Percentiles rank a stretch among this genome's conserved stretches.
Conservation (phyloP, 2,888 invertebrate species). For the Cheilosia scutellata region DNA sequence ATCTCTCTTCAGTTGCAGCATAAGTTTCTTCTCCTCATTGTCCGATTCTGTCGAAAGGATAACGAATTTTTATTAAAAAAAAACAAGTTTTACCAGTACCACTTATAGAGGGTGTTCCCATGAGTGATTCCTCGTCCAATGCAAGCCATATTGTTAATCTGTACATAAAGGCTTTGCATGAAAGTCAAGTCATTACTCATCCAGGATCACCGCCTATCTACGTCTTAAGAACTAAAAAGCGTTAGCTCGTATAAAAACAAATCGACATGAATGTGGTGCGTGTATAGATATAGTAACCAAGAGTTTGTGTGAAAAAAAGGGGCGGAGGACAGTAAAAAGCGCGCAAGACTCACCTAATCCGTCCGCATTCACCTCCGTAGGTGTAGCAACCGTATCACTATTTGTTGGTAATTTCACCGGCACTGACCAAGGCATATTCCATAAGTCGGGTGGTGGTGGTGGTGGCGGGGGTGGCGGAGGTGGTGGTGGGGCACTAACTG, state of each 20-base stretch:
- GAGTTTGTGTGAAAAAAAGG: conserved; percentile 16
- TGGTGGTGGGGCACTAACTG: conserved; percentile 72
- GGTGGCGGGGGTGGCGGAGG: conserved; percentile 81
- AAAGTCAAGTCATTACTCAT: not conserved
- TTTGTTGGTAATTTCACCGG: conserved; percentile 30
- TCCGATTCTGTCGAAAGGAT: conserved; percentile 84
- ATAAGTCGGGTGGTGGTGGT: conserved; percentile 80
- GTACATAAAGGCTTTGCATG: not conserved
- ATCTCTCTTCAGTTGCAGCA: conserved; percentile 90
- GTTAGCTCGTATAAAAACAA: conserved; percentile 36
- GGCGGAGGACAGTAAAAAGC: conserved; percentile 43
- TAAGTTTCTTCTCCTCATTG: conserved; percentile 87
- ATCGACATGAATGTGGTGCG: conserved; percentile 64
- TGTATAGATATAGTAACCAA: conserved; percentile 27
- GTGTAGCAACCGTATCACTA: conserved; percentile 44
- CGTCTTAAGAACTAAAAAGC: conserved; percentile 41
- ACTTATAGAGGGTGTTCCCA: not conserved
- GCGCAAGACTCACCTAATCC: conserved; percentile 63
- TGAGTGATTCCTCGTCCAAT: not conserved
- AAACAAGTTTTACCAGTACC: not conserved
- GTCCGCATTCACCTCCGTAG: conserved; percentile 25
- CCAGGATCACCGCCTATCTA: conserved; percentile 12
- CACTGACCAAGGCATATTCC: conserved; percentile 75
- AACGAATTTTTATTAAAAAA: not conserved
- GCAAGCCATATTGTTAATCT: conserved; percentile 5